phyloP scores from a whole-genome alignment of 2,888 invertebrate genomes.

The Agrotis clavis region DNA sequence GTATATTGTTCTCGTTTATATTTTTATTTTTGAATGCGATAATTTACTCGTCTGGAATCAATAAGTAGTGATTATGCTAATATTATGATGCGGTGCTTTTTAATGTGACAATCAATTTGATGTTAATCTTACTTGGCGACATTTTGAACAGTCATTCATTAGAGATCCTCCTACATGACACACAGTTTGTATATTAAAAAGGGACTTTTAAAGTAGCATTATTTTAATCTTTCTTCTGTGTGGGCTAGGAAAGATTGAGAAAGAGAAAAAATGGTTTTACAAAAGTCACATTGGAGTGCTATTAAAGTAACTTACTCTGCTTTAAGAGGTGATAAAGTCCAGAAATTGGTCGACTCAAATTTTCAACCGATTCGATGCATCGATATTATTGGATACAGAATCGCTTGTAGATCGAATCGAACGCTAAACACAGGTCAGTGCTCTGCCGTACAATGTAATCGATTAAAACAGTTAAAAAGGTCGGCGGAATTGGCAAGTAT shows the following conservation, averaged over 20 bases:
- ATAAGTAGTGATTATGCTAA: slow-evolving; percentile 46
- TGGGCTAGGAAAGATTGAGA: neutral
- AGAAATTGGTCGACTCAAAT: neutral
- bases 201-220: neutral
- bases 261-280: too few relatives aligned
- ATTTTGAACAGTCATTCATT: slow-evolving; percentile 30
- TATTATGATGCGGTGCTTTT: slow-evolving; percentile 33
- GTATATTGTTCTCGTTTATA: slow-evolving; percentile 39
- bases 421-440: slow-evolving; percentile 56
- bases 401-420: slow-evolving; percentile 36
- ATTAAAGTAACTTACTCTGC: neutral
- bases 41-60: slow-evolving; percentile 35
- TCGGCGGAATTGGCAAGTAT: slow-evolving; percentile 65
- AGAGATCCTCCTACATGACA: slow-evolving; percentile 5
- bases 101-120: slow-evolving; percentile 40
- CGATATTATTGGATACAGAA: slow-evolving; percentile 31
- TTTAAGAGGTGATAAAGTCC: neutral
- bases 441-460: slow-evolving; percentile 59
- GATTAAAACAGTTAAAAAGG: slow-evolving; percentile 69
- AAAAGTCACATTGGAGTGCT: neutral
- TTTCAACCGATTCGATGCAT: slow-evolving; percentile 14
- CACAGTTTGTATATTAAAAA: neutral
- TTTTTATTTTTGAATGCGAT: slow-evolving; percentile 43
- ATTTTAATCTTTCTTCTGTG: neutral
- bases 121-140: slow-evolving; percentile 33